These are phyloP conservation scores for Drosophila mayaguana DNA, from an alignment of 2,888 invertebrate genomes.

Conservation along the genomic window DNA sequence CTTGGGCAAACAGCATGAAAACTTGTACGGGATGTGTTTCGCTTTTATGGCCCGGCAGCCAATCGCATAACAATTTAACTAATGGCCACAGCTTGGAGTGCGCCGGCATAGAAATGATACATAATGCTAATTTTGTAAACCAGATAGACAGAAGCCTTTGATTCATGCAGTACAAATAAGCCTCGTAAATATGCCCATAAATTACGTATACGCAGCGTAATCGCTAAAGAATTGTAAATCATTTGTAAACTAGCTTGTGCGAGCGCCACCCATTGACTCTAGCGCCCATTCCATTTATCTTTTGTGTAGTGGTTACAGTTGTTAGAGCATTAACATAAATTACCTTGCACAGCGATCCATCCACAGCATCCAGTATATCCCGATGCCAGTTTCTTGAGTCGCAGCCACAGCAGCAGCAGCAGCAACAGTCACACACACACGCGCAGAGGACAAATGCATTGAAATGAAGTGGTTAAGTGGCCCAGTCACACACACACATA, in stretches of 20 bases:
- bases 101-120: constrained; percentile 34
- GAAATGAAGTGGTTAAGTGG: constrained; percentile 78
- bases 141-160: constrained; percentile 39
- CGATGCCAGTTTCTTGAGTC: constrained; percentile 37
- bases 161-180: constrained; percentile 63
- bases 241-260: constrained; percentile 70
- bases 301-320: constrained; percentile 39
- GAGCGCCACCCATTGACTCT: not conserved
- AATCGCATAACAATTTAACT: constrained; percentile 51
- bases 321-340: constrained; percentile 78
- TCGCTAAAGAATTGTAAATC: constrained; percentile 73
- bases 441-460: constrained; percentile 55
- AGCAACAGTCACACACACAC: constrained; percentile 43
- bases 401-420: constrained; percentile 29
- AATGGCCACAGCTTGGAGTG: constrained; percentile 13
- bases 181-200: constrained; percentile 71
- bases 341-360: constrained; percentile 73
- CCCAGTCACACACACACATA: constrained; percentile 38
- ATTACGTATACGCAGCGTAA: constrained; percentile 60
- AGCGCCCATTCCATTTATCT: constrained; percentile 3
- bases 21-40: constrained; percentile 44
- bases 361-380: constrained; percentile 23
- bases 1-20: constrained; percentile 55
- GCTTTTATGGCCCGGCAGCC: constrained; percentile 54
- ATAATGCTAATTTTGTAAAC: constrained; percentile 54